These are phyloP conservation scores for Grammomys surdaster DNA, from an alignment of 2,113 vertebrate genomes.

Conservation along the genomic window DNA sequence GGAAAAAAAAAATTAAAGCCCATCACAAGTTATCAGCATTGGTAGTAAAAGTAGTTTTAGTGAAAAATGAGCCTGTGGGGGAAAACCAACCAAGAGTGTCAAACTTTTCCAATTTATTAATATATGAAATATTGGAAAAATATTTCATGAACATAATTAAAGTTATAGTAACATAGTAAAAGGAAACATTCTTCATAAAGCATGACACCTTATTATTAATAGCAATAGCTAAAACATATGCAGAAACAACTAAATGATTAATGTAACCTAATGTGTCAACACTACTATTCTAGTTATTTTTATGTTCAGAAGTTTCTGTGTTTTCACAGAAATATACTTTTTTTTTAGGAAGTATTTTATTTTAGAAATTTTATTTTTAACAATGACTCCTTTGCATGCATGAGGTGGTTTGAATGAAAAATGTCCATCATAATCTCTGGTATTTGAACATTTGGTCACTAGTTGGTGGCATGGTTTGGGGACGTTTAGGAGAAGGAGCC, in stretches of 20 bases:
- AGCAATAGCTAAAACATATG: not conserved
- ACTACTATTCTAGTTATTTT: not conserved
- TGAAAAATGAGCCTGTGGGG: not conserved
- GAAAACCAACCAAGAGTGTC: not conserved
- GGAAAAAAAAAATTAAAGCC: slow-evolving; percentile 30
- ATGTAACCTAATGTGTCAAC: not conserved
- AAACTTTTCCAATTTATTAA: slow-evolving; percentile 30
- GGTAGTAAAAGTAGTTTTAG: not conserved
- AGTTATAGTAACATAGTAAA: not conserved
- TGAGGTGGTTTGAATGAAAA: not conserved
- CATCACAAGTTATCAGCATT: not conserved
- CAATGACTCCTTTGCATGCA: not conserved
- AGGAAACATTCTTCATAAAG: not conserved
- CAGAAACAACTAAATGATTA: not conserved
- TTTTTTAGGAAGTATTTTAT: not conserved
- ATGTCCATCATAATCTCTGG: not conserved
- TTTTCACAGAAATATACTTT: not conserved
- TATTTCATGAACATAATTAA: not conserved
- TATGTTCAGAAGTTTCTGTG: not conserved
- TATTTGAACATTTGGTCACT: not conserved
- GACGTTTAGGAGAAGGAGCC: not conserved
- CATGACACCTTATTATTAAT: not conserved
- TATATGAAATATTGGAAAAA: not conserved
- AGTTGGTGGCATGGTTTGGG: not conserved
- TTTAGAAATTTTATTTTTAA: slow-evolving; percentile 14